Evolutionary conservation across 2,797 vertebrate species (phyloP), one percentile per base, ranked within the genome.

Genomic region (Halcyon chelicuti): DNA sequence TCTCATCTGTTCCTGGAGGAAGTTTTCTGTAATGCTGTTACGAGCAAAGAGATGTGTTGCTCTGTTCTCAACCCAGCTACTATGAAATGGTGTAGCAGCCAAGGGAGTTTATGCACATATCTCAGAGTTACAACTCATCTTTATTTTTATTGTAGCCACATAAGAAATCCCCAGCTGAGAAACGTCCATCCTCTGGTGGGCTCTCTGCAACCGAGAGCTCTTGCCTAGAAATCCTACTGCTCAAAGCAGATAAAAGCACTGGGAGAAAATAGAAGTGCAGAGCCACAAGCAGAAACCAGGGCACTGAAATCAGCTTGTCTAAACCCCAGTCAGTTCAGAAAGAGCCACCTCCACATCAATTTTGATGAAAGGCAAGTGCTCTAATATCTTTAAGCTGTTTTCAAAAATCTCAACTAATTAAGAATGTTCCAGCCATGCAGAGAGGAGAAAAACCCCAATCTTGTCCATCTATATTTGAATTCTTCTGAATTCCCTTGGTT

Each of bases 1-100:
- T 66, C 88, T 94, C 62, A 8, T 86, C 63, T 93, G 71, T 86
- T 97, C 57, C 49, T 86, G 8, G 49, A 51, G 72, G 77, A 92
- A 73, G 62, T 89, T 91, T 91, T 20, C 39, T 86, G 14, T 75
- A 77, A 20, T 68, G 40, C 4, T 70, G 54, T 52, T 86, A 39
- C 28, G 35, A 79, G 26, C 46, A 78, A 68, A 71, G 52, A 49
- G 73, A 75, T 79, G 71, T 10, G 20, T 51, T 86, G n/a, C 16
- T 88, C n/a, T 46, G 1, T 60, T 94, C 85, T 81, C 44, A 88
- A 55, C 62, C 35, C 74, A 63, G 13, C 66, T 95, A 8, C 63
- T 90, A 28, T 5, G 9, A 77, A 82, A 73, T 75, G 62, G 14
- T 70, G 55, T 61, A 54, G 80, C 73, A 92, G 63, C 31, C 55